These are phyloP conservation scores for Zygothrica quintamaculata DNA, from an alignment of 2,888 invertebrate genomes.

Conservation along the genomic window DNA sequence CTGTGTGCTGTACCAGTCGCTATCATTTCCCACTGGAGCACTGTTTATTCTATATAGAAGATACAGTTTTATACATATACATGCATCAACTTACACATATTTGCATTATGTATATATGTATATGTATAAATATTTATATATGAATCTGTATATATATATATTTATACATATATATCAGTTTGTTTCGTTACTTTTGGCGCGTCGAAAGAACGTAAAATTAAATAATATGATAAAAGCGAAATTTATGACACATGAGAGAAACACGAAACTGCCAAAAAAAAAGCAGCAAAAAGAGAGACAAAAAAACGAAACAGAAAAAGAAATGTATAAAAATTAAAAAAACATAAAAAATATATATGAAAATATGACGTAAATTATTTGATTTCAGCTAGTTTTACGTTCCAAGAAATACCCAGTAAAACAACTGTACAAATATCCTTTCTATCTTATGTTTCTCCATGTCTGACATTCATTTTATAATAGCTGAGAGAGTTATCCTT, in stretches of 20 bases:
- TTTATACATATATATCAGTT: slow-evolving; percentile 18
- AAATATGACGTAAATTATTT: too few relatives aligned
- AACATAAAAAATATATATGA: too few relatives aligned
- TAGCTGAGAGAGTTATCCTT: too few relatives aligned
- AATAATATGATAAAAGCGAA: slow-evolving; percentile 76
- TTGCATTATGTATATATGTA: too few relatives aligned
- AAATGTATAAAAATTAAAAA: slow-evolving; percentile 16
- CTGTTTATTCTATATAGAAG: slow-evolving; percentile 58
- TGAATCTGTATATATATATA: neutral
- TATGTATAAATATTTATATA: slow-evolving; percentile 2
- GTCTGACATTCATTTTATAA: too few relatives aligned
- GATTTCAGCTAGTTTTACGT: too few relatives aligned
- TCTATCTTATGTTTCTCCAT: too few relatives aligned
- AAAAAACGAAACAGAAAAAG: slow-evolving; percentile 26
- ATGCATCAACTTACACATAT: neutral
- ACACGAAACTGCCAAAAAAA: slow-evolving; percentile 24
- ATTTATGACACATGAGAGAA: slow-evolving; percentile 72
- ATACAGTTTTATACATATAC: slow-evolving; percentile 4
- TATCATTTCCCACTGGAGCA: slow-evolving; percentile 74
- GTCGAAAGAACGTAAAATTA: slow-evolving; percentile 62
- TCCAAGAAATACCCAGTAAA: too few relatives aligned
- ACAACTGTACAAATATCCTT: too few relatives aligned
- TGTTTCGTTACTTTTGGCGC: slow-evolving; percentile 54
- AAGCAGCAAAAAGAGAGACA: too few relatives aligned
- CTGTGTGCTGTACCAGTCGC: slow-evolving; percentile 41